Base-by-base conservation (phyloP, 2,113 vertebrate genomes). In the Bufo bufo region DNA sequence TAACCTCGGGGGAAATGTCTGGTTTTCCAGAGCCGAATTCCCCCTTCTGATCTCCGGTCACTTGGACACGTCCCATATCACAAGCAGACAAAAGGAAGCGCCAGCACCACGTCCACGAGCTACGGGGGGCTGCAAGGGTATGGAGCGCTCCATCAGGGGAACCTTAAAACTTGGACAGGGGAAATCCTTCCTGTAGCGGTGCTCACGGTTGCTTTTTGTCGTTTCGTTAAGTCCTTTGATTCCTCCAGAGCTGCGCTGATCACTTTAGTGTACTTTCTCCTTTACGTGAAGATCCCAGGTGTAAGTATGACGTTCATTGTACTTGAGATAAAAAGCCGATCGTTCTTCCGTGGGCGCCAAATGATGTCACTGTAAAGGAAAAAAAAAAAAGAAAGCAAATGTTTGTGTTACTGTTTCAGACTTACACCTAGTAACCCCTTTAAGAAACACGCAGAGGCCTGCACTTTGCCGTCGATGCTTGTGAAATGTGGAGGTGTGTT, bases 401-500 rank as follows among this genome's bases (percentile, higher is more conserved):
- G 80, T 69, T 69, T 58, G 85, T 33, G 75, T 69, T 79, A 69
- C 45, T 12, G 20, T 65, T 23, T 54, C n/a, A 79, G n/a, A 19
- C 58, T 33, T 86, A 52, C 74, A 86, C 61, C 75, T 86, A 78
- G 85, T 86, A 79, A 86, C 85, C 47, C 49, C 49, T 61, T 0
- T 19, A 12, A 45, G 82, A 54, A 54, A 16, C 63, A 84, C 8
- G 49, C 82, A 61, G 5, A 58, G 72, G n/a, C 72, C 84, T 45
- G 19, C 43, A 59, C 83, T 56, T 13, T 52, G 58, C 16, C 69
- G 20, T 79, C 56, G 2, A 14, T 20, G 33, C 50, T 47, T 77
- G n/a, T 6, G 56, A 59, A 75, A 11, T 50, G 45, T 59, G 17
- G 58, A 77, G 84, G 84, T 85, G 74, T 85, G 84, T 49, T 77